Evolutionary conservation across 2,797 vertebrate genomes (phyloP).

Genomic region (Mormyrus hasselquistii): DNA sequence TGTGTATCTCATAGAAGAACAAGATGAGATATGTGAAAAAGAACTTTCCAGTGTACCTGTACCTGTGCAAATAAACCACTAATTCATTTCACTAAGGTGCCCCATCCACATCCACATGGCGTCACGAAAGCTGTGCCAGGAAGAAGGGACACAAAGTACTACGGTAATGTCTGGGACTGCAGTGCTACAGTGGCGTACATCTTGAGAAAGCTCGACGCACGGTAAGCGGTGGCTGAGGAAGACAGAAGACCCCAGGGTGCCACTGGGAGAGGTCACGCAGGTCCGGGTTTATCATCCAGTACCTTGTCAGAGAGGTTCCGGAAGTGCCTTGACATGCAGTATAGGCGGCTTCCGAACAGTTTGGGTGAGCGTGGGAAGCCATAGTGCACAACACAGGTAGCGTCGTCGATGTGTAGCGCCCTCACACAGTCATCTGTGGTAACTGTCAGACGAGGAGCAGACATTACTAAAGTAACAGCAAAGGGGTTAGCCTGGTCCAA

Average conservation of each 20-base stretch:
- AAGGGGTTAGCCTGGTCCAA: too few species aligned
- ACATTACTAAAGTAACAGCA: neutral
- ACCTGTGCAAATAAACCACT: neutral
- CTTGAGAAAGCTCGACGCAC: neutral
- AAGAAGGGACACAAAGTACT: neutral
- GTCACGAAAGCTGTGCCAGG: neutral
- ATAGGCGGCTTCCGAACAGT: slow-evolving; percentile 69
- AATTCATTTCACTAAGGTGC: neutral
- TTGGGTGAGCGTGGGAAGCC: slow-evolving; percentile 70
- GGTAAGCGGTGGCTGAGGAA: neutral
- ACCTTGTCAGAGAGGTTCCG: slow-evolving; percentile 61
- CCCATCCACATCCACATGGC: neutral
- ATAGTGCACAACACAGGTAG: slow-evolving; percentile 79
- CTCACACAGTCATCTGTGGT: slow-evolving; percentile 69
- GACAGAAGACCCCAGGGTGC: neutral
- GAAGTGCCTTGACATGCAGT: slow-evolving; percentile 73
- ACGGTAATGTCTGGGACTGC: neutral
- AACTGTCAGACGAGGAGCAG: slow-evolving; percentile 56
- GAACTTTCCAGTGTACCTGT: neutral
- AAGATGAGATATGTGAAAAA: neutral
- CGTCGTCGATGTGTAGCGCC: slow-evolving; percentile 72
- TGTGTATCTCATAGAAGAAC: neutral
- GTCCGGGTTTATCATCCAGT: slow-evolving; percentile 2
- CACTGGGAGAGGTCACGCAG: neutral
- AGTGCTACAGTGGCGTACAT: neutral